Conservation (phyloP, 2,113 vertebrate species). For the Jacana jacana region DNA sequence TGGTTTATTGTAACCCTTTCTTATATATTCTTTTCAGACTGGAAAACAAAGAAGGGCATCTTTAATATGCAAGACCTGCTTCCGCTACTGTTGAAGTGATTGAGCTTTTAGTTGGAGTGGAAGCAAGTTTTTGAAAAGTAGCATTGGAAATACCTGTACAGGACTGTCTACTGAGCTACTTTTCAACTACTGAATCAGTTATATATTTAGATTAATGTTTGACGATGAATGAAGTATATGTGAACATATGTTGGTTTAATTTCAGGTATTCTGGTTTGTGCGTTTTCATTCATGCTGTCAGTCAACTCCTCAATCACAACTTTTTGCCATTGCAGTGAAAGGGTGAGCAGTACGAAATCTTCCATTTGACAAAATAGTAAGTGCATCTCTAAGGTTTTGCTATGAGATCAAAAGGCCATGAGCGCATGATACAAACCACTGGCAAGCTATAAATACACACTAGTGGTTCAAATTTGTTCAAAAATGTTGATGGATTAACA, state of each 20-base stretch:
- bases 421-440: no score
- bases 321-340: background rate
- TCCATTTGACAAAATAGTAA: background rate
- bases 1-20: background rate
- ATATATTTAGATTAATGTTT: background rate
- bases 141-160: background rate
- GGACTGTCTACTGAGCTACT: background rate
- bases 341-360: background rate
- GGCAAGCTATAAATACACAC: background rate
- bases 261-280: background rate
- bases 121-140: background rate
- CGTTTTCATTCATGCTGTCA: background rate
- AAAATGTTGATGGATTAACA: background rate
- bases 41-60: background rate
- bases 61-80: background rate
- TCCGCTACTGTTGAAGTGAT: background rate
- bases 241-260: background rate
- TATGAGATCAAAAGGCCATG: background rate
- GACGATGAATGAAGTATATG: background rate
- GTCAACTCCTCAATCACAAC: background rate
- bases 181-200: background rate
- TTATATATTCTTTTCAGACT: background rate
- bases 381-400: background rate
- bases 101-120: background rate
- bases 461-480: background rate